Conservation (phyloP, 2,888 invertebrate genomes). For the Ectropis crepuscularia region DNA sequence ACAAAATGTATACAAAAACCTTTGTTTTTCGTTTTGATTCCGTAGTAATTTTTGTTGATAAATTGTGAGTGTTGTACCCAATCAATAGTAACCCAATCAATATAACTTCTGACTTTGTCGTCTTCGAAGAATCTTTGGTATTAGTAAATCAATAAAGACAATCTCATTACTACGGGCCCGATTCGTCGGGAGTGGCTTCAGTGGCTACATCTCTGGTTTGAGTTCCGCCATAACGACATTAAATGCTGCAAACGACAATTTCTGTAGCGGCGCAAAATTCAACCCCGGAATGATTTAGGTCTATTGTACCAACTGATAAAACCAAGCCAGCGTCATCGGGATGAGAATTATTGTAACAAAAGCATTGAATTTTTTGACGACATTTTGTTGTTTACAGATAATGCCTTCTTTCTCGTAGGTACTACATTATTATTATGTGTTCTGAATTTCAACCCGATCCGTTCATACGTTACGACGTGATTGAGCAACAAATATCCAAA, state of each 20-base stretch:
- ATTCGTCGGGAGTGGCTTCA: slow-evolving; percentile 11
- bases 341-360: background rate
- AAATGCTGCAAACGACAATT: slow-evolving; percentile 22
- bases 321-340: slow-evolving; percentile 1
- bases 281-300: slow-evolving; percentile 17
- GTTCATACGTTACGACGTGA: too few species aligned
- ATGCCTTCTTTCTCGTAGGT: too few species aligned
- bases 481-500: too few species aligned
- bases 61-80: background rate
- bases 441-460: too few species aligned
- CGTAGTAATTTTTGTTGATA: background rate
- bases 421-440: too few species aligned
- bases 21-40: too few species aligned
- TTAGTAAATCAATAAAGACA: slow-evolving; percentile 19
- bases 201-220: slow-evolving; percentile 4
- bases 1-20: too few species aligned
- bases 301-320: slow-evolving; percentile 16
- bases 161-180: slow-evolving; percentile 12
- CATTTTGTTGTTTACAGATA: too few species aligned
- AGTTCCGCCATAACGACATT: slow-evolving; percentile 10
- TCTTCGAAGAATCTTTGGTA: slow-evolving; percentile 1
- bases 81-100: too few species aligned
- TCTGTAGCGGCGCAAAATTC: background rate
- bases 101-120: background rate
- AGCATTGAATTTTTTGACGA: background rate